Conservation (phyloP, 2,888 invertebrate genomes). For the Apotomis capreana region DNA sequence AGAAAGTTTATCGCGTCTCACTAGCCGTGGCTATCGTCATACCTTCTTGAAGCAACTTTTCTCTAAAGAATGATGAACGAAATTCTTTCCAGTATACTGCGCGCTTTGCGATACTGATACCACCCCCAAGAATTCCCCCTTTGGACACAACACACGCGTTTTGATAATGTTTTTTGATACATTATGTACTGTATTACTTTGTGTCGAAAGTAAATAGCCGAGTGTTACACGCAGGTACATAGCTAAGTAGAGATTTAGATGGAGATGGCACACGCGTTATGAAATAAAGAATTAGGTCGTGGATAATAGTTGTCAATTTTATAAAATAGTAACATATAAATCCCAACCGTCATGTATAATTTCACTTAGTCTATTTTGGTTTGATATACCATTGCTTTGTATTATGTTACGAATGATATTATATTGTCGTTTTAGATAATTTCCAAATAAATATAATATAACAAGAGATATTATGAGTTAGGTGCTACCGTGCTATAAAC, state of each 20-base stretch:
- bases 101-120: conserved; percentile 40
- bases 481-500: no score
- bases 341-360: no score
- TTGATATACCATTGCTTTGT: no score
- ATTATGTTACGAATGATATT: no score
- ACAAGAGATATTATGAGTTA: no score
- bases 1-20: no score
- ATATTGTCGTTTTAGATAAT: no score
- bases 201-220: conserved; percentile 12
- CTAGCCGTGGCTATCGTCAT: no score
- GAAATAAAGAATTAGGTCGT: neutral
- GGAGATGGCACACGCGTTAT: neutral
- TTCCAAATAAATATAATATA: no score
- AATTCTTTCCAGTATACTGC: conserved; percentile 20
- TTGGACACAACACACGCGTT: conserved; percentile 58
- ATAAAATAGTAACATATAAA: no score
- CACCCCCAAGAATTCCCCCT: conserved; percentile 50
- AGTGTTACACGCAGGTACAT: conserved; percentile 6
- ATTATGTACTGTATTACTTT: conserved; percentile 36
- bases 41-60: neutral
- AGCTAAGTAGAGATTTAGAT: conserved; percentile 3
- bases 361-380: no score
- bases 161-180: conserved; percentile 52
- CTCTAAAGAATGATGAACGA: neutral
- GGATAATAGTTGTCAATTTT: neutral